Evolutionary conservation across 2,888 invertebrate species (phyloP).

Genomic region (Agriotes lineatus): DNA sequence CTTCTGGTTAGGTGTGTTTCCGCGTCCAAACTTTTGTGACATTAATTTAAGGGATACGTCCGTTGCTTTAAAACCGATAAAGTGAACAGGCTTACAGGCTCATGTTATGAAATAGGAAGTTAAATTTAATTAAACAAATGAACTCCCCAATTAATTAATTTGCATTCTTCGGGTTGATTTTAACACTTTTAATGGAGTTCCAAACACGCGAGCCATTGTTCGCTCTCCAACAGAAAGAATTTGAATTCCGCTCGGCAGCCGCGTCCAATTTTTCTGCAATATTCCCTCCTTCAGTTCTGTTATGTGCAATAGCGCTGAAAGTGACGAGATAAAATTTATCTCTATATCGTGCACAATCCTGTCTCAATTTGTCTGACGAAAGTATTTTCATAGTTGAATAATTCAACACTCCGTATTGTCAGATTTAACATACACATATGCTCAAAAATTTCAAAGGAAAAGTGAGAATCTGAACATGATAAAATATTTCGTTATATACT

Average conservation of each 20-base stretch:
- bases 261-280: not conserved
- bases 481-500: no score
- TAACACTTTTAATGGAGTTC: slow-evolving; percentile 12
- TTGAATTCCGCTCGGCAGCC: not conserved
- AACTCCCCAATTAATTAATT: slow-evolving; percentile 28
- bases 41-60: not conserved
- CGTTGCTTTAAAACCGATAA: not conserved
- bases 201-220: slow-evolving; percentile 14
- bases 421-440: no score
- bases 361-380: no score
- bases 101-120: slow-evolving; percentile 24
- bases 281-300: no score
- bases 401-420: no score
- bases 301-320: no score
- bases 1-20: not conserved
- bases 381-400: no score
- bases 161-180: slow-evolving; percentile 12
- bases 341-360: no score
- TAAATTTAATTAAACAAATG: slow-evolving; percentile 24
- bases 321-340: no score
- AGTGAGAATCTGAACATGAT: no score
- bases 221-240: not conserved
- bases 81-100: not conserved
- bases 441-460: no score
- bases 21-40: not conserved